Evolutionary conservation across 2,113 vertebrate species (phyloP).

Genomic region (Actinemys pallida): DNA sequence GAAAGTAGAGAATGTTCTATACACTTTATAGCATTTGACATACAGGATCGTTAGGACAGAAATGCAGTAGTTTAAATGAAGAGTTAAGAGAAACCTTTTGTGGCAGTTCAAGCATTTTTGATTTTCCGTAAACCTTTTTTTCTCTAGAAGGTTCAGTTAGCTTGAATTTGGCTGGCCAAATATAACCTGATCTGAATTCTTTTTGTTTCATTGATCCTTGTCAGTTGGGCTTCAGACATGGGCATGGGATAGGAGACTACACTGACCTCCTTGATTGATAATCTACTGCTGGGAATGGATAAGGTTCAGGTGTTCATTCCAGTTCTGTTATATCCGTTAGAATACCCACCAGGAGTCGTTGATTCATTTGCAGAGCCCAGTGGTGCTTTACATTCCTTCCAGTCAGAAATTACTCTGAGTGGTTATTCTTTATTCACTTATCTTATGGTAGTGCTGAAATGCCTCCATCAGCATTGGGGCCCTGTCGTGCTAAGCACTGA

Average conservation of each 20-base stretch:
- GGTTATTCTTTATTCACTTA: background rate
- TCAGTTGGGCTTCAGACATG: background rate
- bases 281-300: fast-evolving
- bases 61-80: fast-evolving
- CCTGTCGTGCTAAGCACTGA: fast-evolving
- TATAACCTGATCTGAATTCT: background rate
- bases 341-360: background rate
- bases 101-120: background rate
- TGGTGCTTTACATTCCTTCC: background rate
- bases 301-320: background rate
- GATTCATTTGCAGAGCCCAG: background rate
- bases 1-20: background rate
- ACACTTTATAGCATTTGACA: background rate
- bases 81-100: background rate
- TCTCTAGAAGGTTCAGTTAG: background rate
- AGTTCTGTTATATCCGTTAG: background rate
- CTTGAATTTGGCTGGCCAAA: background rate
- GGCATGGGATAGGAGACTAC: background rate
- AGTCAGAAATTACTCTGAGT: background rate
- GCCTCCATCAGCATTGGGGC: fast-evolving
- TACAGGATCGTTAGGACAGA: background rate
- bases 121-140: background rate
- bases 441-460: background rate
- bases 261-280: background rate
- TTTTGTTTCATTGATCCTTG: background rate